Conservation (phyloP, 1,140 invertebrate species). For the Heliothis subflexa region DNA sequence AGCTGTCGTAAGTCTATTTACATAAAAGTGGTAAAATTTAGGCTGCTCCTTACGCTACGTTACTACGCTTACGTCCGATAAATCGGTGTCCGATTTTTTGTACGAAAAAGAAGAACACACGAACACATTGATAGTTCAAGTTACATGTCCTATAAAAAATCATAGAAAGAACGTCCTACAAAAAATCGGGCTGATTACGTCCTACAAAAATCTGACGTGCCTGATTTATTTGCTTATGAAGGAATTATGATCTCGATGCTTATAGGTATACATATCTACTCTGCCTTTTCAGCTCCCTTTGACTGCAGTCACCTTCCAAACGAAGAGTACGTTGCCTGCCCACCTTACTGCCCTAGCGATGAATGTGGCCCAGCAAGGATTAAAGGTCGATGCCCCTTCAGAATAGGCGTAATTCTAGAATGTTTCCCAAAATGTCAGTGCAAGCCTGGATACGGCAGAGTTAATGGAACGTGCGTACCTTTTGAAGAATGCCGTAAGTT, state of each 20-base stretch:
- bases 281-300: conserved; percentile 58
- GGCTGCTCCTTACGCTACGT: background rate
- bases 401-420: conserved; percentile 52
- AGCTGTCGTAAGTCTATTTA: conserved; percentile 66
- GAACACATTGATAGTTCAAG: too few species aligned
- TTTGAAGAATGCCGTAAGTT: conserved; percentile 49
- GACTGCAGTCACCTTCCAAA: conserved; percentile 49
- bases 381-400: conserved; percentile 52
- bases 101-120: too few species aligned
- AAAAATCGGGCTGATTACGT: too few species aligned
- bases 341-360: conserved; percentile 62
- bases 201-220: background rate
- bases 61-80: too few species aligned
- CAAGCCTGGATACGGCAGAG: conserved; percentile 58
- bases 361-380: conserved; percentile 55
- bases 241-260: background rate
- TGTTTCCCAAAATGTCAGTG: conserved; percentile 65
- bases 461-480: conserved; percentile 60
- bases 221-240: background rate
- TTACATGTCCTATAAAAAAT: too few species aligned
- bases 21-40: background rate
- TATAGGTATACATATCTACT: too few species aligned
- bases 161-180: too few species aligned
- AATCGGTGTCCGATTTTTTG: too few species aligned
- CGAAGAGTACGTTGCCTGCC: conserved; percentile 62